A percentile compares a stretch with the other conserved stretches of the same genome.
These are phyloP conservation scores for Tortrix viridana DNA, from an alignment of 2,888 invertebrate species.

Conservation along the genomic window DNA sequence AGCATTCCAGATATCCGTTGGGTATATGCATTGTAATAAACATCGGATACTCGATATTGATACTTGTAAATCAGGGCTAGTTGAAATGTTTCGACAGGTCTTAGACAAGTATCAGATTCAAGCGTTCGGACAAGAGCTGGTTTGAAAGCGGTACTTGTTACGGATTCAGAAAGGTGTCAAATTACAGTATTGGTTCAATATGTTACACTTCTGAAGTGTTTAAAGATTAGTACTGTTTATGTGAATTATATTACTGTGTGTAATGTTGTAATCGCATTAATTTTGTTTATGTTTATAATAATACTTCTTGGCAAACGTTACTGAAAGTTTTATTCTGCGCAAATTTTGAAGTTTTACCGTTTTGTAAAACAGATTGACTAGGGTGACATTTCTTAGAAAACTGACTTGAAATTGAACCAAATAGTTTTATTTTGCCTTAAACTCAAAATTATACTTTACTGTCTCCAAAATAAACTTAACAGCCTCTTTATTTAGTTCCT, in stretches of 20 bases:
- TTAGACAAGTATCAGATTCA: slow-evolving; percentile 17
- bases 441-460: slow-evolving; percentile 2
- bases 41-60: slow-evolving; percentile 18
- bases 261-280: too few relatives aligned
- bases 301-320: too few relatives aligned
- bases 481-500: slow-evolving; percentile 17
- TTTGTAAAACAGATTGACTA: too few relatives aligned
- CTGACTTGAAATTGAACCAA: background rate
- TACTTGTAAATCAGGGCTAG: slow-evolving; percentile 13
- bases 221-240: background rate
- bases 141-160: slow-evolving; percentile 12
- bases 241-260: too few relatives aligned
- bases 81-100: slow-evolving; percentile 26
- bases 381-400: too few relatives aligned
- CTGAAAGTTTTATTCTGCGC: too few relatives aligned
- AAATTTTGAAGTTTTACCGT: too few relatives aligned
- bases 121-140: slow-evolving; percentile 16
- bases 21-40: slow-evolving; percentile 1
- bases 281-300: too few relatives aligned
- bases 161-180: slow-evolving; percentile 17
- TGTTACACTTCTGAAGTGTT: background rate
- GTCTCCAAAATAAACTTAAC: slow-evolving; percentile 18
- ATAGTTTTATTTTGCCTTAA: background rate
- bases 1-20: background rate
- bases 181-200: slow-evolving; percentile 12